phyloP scores from a whole-genome alignment of 2,888 invertebrate genomes.

The Diarsia rubi region DNA sequence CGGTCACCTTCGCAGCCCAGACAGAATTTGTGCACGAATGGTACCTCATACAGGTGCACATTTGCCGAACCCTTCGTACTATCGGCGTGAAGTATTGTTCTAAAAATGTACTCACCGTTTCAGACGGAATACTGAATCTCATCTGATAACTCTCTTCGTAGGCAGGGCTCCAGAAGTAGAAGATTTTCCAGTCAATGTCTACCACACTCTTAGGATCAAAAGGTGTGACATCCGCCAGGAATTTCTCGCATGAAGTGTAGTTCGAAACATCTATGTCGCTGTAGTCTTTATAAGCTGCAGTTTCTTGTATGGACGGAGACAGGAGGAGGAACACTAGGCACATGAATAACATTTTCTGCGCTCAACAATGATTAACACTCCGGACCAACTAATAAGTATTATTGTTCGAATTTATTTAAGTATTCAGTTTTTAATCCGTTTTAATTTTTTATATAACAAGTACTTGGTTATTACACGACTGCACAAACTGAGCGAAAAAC shows the following conservation, averaged over 20 bases:
- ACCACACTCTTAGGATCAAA: constrained; percentile 72
- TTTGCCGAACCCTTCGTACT: not conserved
- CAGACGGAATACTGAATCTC: constrained; percentile 73
- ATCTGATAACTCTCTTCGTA: constrained; percentile 72
- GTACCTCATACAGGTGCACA: not conserved
- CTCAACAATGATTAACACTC: not conserved
- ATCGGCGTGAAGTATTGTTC: not conserved
- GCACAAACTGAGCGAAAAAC: not conserved
- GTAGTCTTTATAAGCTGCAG: not conserved
- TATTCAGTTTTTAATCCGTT: not conserved
- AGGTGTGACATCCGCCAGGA: constrained; percentile 68
- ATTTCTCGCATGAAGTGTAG: constrained; percentile 79
- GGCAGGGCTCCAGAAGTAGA: constrained; percentile 78
- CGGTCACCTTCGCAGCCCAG: not conserved
- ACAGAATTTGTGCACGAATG: not conserved
- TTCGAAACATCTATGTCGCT: constrained; percentile 58
- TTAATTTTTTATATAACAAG: not conserved
- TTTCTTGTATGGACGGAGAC: constrained; percentile 6
- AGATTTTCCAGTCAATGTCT: constrained; percentile 80
- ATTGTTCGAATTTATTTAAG: not conserved
- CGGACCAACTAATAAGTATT: not conserved
- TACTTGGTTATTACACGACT: too few relatives aligned
- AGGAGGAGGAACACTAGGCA: constrained; percentile 4
- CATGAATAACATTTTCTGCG: constrained; percentile 1
- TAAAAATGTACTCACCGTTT: constrained; percentile 69